Evolutionary conservation across 2,797 vertebrate species (phyloP), one percentile per base, ranked within the genome.

Genomic region (Epinephelus malabaricus): DNA sequence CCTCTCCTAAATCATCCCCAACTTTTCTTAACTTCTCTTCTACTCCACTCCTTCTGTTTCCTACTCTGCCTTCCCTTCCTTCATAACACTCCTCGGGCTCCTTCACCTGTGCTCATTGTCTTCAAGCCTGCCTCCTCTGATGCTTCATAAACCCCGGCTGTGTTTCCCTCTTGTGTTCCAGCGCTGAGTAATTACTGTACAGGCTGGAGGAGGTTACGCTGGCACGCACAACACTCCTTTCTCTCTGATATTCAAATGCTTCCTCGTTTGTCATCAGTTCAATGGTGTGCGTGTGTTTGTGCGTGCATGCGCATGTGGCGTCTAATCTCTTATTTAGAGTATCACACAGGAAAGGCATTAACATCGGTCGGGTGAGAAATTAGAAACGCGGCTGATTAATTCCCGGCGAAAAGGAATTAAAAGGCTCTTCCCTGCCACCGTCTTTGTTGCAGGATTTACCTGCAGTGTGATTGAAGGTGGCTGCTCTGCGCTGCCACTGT

Each of bases 391-490:
- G 65, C 46, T 89, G 83, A 94, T 89, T 86, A 86, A 93, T 94
- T 88, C 79, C 85, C 38, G 11, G 76, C 19, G 81, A 87, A 92
- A 66, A 63, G 70, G 53, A 85, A 90, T 90, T 87, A 90, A 88
- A 88, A 68, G 69, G 46, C 64, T 40, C 82, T 77, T 87, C 80
- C 73, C 79, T 74, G 65, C 66, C 76, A 51, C 71, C 56, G 13
- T 82, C 78, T 85, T 83, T 89, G 84, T 84, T 64, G 73, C 76
- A 67, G 80, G 74, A 87, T 86, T 86, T 82, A 88, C 89, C 80
- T 88, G 86, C 78, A 40, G 80, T 60, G 87, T 89, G 87, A 92
- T 89, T 89, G 88, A 90, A 89, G 86, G 86, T 78, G 88, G 87
- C 86, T 88, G 87, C 83, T 86, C 87, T 78, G 67, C 46, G 47